A percentile compares a stretch with the other conserved stretches of the same genome.
Conservation (phyloP, 2,797 vertebrate genomes). For the Anabas testudineus region DNA sequence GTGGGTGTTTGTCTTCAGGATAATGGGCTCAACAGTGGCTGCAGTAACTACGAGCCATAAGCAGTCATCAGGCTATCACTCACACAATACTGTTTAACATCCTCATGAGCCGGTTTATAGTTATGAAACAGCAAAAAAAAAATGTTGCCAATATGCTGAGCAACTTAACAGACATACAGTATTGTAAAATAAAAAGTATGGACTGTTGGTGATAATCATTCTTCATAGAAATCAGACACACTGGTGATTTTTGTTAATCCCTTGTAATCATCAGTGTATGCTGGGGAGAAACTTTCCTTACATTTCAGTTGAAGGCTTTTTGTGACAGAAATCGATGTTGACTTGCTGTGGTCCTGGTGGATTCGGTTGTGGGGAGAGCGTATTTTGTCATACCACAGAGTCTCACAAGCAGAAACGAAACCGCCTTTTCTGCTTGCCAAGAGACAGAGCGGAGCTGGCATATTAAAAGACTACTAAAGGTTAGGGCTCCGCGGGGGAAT, state of each 20-base stretch:
- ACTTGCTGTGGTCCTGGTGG: conserved; percentile 25
- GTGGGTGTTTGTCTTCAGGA: no score
- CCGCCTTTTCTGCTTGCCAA: conserved; percentile 68
- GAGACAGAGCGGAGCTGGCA: conserved; percentile 67
- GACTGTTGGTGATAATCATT: background rate
- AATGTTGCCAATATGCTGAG: no score
- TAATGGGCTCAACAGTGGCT: no score
- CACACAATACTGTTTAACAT: no score
- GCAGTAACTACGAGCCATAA: no score
- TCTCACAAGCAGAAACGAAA: conserved; percentile 71
- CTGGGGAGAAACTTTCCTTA: conserved; percentile 9
- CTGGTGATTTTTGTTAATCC: no score
- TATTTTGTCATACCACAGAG: conserved; percentile 51
- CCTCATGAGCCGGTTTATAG: no score
- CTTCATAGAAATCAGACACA: conserved; percentile 3
- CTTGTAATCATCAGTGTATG: background rate
- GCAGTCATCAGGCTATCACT: no score
- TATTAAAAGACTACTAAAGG: conserved; percentile 81
- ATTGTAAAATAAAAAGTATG: no score
- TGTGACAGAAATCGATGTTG: conserved; percentile 5
- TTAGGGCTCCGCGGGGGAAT: conserved; percentile 75
- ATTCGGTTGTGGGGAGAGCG: conserved; percentile 30
- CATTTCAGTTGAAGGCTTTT: conserved; percentile 25
- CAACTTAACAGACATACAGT: no score
- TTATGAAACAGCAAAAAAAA: no score